Evolutionary conservation across 92 coral and sea anemone genomes (phyloP), one percentile per base, ranked within the genome.

Genomic region (Phenganax subtilis): DNA sequence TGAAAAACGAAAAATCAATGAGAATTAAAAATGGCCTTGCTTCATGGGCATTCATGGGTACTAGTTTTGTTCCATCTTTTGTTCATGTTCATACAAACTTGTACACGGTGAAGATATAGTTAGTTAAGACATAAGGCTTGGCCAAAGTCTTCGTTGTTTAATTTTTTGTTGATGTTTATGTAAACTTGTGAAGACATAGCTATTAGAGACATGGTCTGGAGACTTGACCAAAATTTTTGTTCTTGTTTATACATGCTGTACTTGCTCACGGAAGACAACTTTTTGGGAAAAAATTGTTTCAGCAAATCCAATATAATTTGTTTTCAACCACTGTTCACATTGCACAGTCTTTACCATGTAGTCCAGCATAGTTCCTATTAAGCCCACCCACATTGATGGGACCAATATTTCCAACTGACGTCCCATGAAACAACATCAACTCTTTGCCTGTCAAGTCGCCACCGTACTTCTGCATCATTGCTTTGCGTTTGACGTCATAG

Each of bases 341-440:
- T 44, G 47, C 6, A 17, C 52, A 54, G 20, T 0, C 15, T 88
- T 80, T 59, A 91, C 96, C 96, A 76, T 91, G 87, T 53, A 68
- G 85, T 12, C 96, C 90, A 62, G 85, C 77, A 55, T 30, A 91
- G 61, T 92, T 91, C 57, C 96, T 87, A 89, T 91, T 89, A 65
- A 89, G 87, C 12, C 96, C 96, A 54, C n/a, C 53, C 0, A 44
- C 59, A 75, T 87, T 91, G 11, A 91, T 91, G 8, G 70, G 82
- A 4, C 76, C 54, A 54, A 84, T 65, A 27, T 74, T 82, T 10
- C n/a, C 55, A 10, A 51, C 70, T 1, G 85, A 81, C 17, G 92
- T 89, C 7, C 92, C 92, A 71, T 91, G 96, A 73, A 91, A 91
- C 28, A 90, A 86, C 31, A 55, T 31, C 82, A 53, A 83, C 52